Base-by-base conservation (phyloP, 2,113 vertebrate species). In the Psettodes erumei region DNA sequence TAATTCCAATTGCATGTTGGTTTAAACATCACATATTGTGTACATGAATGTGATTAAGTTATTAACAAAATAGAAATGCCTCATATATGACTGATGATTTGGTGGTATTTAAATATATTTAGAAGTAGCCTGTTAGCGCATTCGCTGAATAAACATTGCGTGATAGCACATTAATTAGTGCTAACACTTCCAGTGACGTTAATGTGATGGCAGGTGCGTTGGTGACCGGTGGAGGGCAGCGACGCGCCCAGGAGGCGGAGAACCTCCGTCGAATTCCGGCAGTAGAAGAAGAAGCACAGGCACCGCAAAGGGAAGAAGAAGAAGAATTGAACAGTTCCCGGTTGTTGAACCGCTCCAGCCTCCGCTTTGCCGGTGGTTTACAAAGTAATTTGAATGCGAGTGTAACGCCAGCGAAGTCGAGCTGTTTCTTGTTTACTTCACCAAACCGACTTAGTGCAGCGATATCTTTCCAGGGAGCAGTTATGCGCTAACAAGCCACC, bases 291-390 rank as follows among this genome's bases (percentile, higher is more conserved):
- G 45, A 13, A 5, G 23, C 62, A 12, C 53, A 1, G 2, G 1
- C 40, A 10, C n/a, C 30, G 25, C 21, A 25, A 28, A 73, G 32
- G 5, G 54, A 65, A 64, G 90, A 65, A 64, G 90, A 92, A 90
- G 90, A 91, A 91, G 87, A 89, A 78, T 93, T 93, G 88, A 86
- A 91, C 90, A 88, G 90, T 94, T 94, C 93, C 92, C 94, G 93
- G 94, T 92, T 88, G 83, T 83, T 86, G 86, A 82, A 59, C 89
- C 91, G 93, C 92, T 87, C 69, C 63, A 4, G 83, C 37, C 32
- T 84, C 83, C 71, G 45, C 75, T 61, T 87, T 87, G 53, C 50
- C 13, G 48, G 66, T 27, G 64, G 13, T 13, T 78, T 35, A 30
- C 35, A n/a, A 53, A 71, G 50, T n/a, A 56, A 63, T 71, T 51